A percentile compares a stretch with the other conserved stretches of the same genome.
phyloP scores from a whole-genome alignment of 2,797 vertebrate genomes.

The Tapirus indicus region DNA sequence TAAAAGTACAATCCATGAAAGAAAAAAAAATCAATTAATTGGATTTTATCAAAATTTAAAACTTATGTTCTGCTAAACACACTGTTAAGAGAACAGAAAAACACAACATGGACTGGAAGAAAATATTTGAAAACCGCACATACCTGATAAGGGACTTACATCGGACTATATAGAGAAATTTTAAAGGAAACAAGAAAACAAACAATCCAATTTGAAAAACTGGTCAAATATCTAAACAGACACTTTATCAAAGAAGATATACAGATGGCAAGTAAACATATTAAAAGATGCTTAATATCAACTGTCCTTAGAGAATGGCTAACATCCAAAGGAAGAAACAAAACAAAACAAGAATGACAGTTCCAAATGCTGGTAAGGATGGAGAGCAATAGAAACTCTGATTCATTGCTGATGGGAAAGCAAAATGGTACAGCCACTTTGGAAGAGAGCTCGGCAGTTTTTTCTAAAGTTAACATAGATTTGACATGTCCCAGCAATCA shows the following conservation, averaged over 20 bases:
- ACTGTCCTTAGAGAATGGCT: neutral
- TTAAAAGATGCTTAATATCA: neutral
- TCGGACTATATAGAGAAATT: neutral
- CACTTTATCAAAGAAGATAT: neutral
- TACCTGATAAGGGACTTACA: neutral
- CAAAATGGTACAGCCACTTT: neutral
- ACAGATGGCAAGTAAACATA: neutral
- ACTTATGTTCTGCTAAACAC: neutral
- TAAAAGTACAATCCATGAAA: neutral
- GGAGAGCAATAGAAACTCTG: neutral
- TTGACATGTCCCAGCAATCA: neutral
- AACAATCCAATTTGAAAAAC: neutral
- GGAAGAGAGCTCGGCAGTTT: neutral
- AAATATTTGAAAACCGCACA: neutral
- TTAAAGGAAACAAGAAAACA: neutral
- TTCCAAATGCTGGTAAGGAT: neutral
- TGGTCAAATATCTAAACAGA: neutral
- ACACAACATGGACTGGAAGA: neutral
- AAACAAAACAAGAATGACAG: neutral
- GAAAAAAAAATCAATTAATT: neutral
- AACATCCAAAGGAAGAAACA: neutral
- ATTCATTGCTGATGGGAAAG: neutral
- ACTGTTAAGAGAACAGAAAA: neutral
- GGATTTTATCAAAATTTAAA: neutral
- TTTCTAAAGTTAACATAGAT: neutral